phyloP scores from a whole-genome alignment of 2,888 invertebrate genomes.

The Eupithecia subfuscata region DNA sequence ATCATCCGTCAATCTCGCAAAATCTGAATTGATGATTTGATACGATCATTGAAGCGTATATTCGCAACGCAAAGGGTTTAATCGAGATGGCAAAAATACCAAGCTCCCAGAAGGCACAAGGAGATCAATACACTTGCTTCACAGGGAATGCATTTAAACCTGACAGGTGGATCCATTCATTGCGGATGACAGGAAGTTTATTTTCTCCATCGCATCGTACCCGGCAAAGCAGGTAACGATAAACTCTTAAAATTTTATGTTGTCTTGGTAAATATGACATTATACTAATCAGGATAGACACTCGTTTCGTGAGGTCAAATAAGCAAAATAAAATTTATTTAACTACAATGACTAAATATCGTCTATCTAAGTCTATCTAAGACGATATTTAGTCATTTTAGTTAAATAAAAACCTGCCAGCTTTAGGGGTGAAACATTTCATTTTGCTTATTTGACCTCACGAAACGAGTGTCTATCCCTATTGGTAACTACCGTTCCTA shows the following conservation, averaged over 20 bases:
- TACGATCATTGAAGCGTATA: not conserved
- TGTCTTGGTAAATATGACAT: slow-evolving; percentile 5
- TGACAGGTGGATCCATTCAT: not conserved
- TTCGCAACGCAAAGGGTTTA: not conserved
- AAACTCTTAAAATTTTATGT: not conserved
- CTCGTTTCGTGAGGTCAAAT: not conserved
- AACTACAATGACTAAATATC: no score
- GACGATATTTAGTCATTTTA: no score
- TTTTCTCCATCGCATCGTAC: not conserved
- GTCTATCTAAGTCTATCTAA: no score
- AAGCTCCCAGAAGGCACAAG: slow-evolving; percentile 4
- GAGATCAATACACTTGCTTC: not conserved
- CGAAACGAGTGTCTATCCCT: no score
- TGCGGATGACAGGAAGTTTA: not conserved
- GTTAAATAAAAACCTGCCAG: no score
- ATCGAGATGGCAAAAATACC: slow-evolving; percentile 2
- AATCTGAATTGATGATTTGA: not conserved
- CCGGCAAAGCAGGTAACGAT: not conserved
- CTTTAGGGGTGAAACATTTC: no score
- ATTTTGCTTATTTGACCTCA: no score
- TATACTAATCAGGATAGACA: slow-evolving; percentile 2
- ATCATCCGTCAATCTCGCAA: no score
- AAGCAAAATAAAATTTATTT: not conserved
- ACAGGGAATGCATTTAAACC: not conserved
- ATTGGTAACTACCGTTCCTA: no score